phyloP scores from a whole-genome alignment of 2,888 invertebrate genomes.

The Idaea biselata region DNA sequence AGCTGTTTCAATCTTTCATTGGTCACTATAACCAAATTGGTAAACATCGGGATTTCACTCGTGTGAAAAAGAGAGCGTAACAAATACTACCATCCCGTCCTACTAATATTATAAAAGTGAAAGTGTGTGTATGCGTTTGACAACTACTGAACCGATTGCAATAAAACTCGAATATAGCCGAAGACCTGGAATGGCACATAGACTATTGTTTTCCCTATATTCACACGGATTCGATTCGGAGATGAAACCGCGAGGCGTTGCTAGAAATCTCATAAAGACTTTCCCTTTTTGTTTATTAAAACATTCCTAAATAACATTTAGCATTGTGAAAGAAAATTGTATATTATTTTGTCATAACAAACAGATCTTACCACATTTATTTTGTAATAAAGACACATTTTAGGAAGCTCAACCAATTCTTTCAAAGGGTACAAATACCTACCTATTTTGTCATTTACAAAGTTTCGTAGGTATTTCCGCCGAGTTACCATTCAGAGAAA shows the following conservation, averaged over 20 bases:
- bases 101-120: too few relatives aligned
- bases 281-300: background rate
- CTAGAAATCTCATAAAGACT: background rate
- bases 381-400: background rate
- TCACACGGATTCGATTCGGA: too few relatives aligned
- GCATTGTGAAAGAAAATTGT: background rate
- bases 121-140: too few relatives aligned
- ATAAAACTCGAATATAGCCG: too few relatives aligned
- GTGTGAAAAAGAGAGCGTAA: background rate
- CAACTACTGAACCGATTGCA: too few relatives aligned
- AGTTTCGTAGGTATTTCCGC: conserved; percentile 15
- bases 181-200: too few relatives aligned
- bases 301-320: background rate
- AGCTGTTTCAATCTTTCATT: background rate
- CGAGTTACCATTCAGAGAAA: conserved; percentile 12
- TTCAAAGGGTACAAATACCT: conserved; percentile 4
- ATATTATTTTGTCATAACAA: background rate
- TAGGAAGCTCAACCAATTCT: background rate
- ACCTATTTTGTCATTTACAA: conserved; percentile 16
- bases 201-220: too few relatives aligned
- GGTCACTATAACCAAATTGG: background rate
- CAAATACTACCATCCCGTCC: too few relatives aligned
- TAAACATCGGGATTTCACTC: background rate
- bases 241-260: too few relatives aligned
- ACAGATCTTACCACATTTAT: background rate